A percentile compares a stretch with the other conserved stretches of the same genome.
phyloP scores from a whole-genome alignment of 2,888 invertebrate species.

The Eristalinus aeneus region DNA sequence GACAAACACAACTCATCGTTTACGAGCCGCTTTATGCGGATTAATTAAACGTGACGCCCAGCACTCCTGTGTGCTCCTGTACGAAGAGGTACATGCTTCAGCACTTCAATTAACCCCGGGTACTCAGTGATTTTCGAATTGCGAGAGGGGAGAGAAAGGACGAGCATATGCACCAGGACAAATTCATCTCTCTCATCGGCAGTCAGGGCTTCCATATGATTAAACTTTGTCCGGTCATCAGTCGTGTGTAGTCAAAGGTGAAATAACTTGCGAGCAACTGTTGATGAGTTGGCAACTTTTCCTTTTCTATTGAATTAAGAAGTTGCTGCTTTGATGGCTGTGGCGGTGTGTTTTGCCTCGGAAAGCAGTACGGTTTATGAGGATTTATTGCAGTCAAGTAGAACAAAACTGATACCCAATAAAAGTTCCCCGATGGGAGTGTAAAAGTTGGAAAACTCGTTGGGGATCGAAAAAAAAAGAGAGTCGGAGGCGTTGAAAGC shows the following conservation, averaged over 20 bases:
- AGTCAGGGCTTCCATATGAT: not conserved
- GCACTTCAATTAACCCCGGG: not conserved
- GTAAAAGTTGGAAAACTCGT: not conserved
- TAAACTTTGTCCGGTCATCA: not conserved
- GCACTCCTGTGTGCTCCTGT: not conserved
- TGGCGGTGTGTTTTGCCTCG: not conserved
- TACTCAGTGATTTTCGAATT: not conserved
- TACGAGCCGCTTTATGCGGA: not conserved
- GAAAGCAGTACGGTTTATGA: not conserved
- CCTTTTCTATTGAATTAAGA: not conserved
- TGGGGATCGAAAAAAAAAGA: not conserved
- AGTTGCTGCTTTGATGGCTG: not conserved
- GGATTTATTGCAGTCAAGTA: conserved; percentile 12
- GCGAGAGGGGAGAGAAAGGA: not conserved
- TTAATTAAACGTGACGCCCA: not conserved
- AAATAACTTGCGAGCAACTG: not conserved
- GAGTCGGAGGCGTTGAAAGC: not conserved
- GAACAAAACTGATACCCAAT: not conserved
- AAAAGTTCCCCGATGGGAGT: not conserved
- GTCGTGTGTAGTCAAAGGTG: not conserved
- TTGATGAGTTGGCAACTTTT: not conserved
- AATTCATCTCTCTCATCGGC: not conserved
- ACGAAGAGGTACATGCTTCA: not conserved
- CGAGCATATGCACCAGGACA: not conserved
- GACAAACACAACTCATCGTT: not conserved